Base-by-base conservation (phyloP, 1,140 invertebrate species). In the Vanessa tameamea region DNA sequence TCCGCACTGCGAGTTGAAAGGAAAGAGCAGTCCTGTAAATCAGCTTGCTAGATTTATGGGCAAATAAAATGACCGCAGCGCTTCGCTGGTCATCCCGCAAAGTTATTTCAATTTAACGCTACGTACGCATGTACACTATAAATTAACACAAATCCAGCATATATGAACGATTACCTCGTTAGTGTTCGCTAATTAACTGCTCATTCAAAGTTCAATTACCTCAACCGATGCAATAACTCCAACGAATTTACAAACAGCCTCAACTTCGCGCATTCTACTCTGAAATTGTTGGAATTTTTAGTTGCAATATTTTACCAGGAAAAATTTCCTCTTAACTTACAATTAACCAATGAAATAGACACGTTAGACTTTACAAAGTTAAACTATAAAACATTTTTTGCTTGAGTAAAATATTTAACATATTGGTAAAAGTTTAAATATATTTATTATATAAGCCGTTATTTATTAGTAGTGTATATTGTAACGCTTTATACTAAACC, bases 71-170 rank as follows among this genome's bases (percentile, higher is more conserved):
- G 77, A 81, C 87, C 88, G 68, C 84, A 87, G 71, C 57, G 57
- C 57, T 61, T 61, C 57, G 57, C 66, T 64, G 76, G 53, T 81
- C 76, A 78, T 79, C 75, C 75, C 75, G 73, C 76, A 61, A 57
- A 86, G 81, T 87, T 83, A 83, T 87, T 87, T 88, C 83, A 88
- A 87, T 87, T 88, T 90, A 85, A 84, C 80, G 81, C 82, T 80
- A 81, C 71, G 77, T 82, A 78, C 77, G 77, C 79, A 78, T 75
- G 59, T 80, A 75, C 75, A 74, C 69, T 70, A 82, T 77, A 72
- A 75, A 79, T 59, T 59, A 59, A 31, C 13, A n/a, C 26, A 59
- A 59, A 61, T 61, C 57, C 57, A 15, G 57, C 57, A 61, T 31
- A 43, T 43, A 61, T 78, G 75, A 79, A 74, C 79, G 73, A 80